phyloP scores from a whole-genome alignment of 2,888 invertebrate genomes.

The Drosophila monieri region DNA sequence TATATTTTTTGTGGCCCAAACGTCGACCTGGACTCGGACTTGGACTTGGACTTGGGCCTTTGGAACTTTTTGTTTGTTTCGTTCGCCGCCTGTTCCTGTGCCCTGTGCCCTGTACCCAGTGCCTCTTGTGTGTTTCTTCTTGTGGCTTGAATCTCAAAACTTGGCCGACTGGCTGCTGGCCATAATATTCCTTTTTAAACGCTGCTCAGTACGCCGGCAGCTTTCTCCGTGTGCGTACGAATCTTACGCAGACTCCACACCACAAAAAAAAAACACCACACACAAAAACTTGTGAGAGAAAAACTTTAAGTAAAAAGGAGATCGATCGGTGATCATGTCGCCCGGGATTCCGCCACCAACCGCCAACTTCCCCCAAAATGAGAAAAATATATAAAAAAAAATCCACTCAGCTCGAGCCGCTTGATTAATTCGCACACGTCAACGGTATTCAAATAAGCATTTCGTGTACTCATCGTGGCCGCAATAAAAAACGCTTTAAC shows the following conservation, averaged over 20 bases:
- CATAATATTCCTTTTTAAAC: constrained; percentile 55
- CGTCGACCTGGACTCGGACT: neutral
- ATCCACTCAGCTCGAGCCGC: constrained; percentile 48
- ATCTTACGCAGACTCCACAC: constrained; percentile 57
- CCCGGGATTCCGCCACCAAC: constrained; percentile 30
- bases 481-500: constrained; percentile 59
- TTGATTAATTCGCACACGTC: constrained; percentile 69
- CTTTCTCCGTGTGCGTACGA: constrained; percentile 80
- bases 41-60: constrained; percentile 12
- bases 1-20: constrained; percentile 24
- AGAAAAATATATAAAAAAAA: constrained; percentile 24
- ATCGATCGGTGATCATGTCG: constrained; percentile 34
- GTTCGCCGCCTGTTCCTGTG: constrained; percentile 15
- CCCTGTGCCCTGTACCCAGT: too few relatives aligned
- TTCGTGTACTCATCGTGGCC: constrained; percentile 48
- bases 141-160: constrained; percentile 18
- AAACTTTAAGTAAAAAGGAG: neutral
- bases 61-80: constrained; percentile 42
- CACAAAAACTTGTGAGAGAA: constrained; percentile 6
- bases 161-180: constrained; percentile 39
- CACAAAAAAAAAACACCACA: constrained; percentile 15
- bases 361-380: constrained; percentile 35
- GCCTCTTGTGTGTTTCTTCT: constrained; percentile 7
- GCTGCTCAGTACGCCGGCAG: constrained; percentile 78
- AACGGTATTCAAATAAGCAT: constrained; percentile 63